These are phyloP conservation scores for Drosophila engyochracea DNA, from an alignment of 2,888 invertebrate genomes.

Conservation along the genomic window DNA sequence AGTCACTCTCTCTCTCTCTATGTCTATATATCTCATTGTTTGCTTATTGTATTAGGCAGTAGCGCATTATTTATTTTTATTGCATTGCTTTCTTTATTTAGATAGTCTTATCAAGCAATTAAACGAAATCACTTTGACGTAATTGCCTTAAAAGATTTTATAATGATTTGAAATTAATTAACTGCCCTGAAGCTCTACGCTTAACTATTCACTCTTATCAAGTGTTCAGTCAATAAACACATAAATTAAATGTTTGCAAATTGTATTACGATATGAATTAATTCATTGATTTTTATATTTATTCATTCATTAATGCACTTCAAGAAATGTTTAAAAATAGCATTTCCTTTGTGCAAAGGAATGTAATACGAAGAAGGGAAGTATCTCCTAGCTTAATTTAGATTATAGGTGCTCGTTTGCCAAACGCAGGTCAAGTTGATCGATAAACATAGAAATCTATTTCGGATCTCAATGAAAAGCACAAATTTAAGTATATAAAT, in stretches of 20 bases:
- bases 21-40: not conserved
- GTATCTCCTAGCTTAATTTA: no score
- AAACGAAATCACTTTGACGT: not conserved
- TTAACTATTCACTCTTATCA: not conserved
- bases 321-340: not conserved
- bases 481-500: no score
- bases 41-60: not conserved
- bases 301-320: not conserved
- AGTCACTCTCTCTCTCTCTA: not conserved
- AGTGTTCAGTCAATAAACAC: constrained; percentile 1
- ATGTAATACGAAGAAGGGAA: no score
- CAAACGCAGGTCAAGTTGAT: no score
- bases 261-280: not conserved
- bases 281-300: not conserved
- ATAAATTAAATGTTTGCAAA: not conserved
- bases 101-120: not conserved
- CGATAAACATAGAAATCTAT: no score
- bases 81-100: not conserved
- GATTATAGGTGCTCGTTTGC: no score
- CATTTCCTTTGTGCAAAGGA: not conserved
- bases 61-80: not conserved
- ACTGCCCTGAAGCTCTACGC: not conserved
- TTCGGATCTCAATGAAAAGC: no score
- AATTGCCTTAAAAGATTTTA: not conserved
- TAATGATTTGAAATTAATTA: constrained; percentile 5